phyloP scores from a whole-genome alignment of 2,888 invertebrate species.

The Galeopsomyia nigrocyanea region DNA sequence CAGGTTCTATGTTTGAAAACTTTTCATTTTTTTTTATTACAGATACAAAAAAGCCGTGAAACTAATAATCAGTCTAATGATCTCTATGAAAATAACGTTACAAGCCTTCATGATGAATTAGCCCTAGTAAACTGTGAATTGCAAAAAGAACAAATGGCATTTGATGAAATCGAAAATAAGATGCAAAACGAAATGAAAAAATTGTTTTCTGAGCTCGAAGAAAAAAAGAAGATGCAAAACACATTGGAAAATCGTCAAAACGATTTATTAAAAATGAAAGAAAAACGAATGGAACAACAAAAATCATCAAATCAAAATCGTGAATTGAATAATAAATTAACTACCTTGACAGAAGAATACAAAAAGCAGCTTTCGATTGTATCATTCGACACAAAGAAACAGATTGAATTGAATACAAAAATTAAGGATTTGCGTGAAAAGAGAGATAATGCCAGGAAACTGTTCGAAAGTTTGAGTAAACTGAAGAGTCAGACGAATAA shows the following conservation, averaged over 20 bases:
- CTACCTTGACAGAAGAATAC: constrained; percentile 11
- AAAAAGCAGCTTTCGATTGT: constrained; percentile 18
- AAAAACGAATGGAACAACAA: constrained; percentile 6
- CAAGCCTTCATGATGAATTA: constrained; percentile 11
- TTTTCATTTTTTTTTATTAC: not conserved
- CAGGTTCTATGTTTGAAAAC: no score
- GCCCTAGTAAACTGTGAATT: constrained; percentile 18
- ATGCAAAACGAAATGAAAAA: constrained; percentile 31
- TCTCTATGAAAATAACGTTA: constrained; percentile 13
- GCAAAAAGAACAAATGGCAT: constrained; percentile 12
- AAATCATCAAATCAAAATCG: constrained; percentile 17
- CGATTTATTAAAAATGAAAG: constrained; percentile 16
- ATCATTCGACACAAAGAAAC: constrained; percentile 2
- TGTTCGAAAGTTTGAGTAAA: constrained; percentile 17
- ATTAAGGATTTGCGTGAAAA: constrained; percentile 29
- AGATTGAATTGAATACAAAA: constrained; percentile 7
- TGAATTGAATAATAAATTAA: constrained; percentile 20
- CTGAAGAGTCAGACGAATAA: not conserved
- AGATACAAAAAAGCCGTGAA: constrained; percentile 20
- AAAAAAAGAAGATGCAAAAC: constrained; percentile 21
- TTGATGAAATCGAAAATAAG: constrained; percentile 27
- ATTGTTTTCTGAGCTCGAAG: not conserved
- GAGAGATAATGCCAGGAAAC: constrained; percentile 4
- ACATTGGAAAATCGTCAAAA: constrained; percentile 15
- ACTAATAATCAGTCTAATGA: constrained; percentile 23